Base-by-base conservation (phyloP, 2,797 vertebrate species). In the Staurois parvus region DNA sequence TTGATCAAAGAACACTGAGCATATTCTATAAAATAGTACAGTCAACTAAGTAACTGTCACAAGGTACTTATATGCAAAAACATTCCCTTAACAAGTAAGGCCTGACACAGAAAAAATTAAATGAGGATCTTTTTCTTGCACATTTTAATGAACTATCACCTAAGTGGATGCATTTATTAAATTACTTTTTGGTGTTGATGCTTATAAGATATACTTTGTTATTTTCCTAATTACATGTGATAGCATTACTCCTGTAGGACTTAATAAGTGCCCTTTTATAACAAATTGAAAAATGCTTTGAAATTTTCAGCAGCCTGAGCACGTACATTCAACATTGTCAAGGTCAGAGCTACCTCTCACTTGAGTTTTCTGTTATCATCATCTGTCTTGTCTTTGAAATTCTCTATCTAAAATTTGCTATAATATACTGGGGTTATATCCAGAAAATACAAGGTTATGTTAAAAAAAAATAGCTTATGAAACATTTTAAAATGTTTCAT, bases 181-280 rank as follows among this genome's bases (percentile, higher is more conserved):
- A 80, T 80, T 52, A n/a, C 67, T 37, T 79, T 70, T 52, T 28
- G 78, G 28, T 34, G 52, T 45, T 80, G 24, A 24, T 64, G 64
- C 42, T 6, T 48, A 66, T 11, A 40, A 34, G 19, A 30, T 80
- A 80, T 56, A 56, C 45, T 59, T 9, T 52, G 45, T 32, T 34
- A 13, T 59, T 26, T 81, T 32, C 34, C 40, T 73, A 81, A 81
- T 64, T 73, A 62, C 72, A 42, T 73, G n/a, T 64, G 7, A 32
- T 29, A 48, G 67, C n/a, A 72, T 37, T 62, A 81, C 62, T 72
- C 30, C 68, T n/a, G 6, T 30, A 62, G n/a, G 48, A n/a, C 68
- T 62, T 37, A 28, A 81, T 72, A 72, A 70, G 42, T 37, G 45
- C 24, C 74, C 68, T 70, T 72, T 62, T 81, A 19, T 1, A 56